Base-by-base conservation (phyloP, 2,888 invertebrate species). In the Mayetiola destructor region DNA sequence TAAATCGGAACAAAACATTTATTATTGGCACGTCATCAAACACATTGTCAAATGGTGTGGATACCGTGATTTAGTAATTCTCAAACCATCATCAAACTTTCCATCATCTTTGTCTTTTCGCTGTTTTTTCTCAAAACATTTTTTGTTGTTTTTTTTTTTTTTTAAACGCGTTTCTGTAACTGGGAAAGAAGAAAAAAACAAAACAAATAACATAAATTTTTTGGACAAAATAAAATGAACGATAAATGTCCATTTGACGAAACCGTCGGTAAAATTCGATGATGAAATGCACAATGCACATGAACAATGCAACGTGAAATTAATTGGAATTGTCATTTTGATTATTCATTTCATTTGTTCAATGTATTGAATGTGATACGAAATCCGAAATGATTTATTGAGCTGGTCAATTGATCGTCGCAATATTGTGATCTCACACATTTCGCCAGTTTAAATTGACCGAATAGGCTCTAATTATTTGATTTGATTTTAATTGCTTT, bases 41-140 rank as follows among this genome's bases (percentile, higher is more conserved):
- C n/a, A n/a, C n/a, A n/a, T n/a, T n/a, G n/a, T n/a, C n/a, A n/a
- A n/a, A n/a, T n/a, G n/a, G n/a, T n/a, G n/a, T n/a, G n/a, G 48
- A 48, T 27, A 48, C 48, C 48, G 48, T 48, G 48, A n/a, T 27
- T 14, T 48, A n/a, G 27, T 48, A 48, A 48, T 48, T 48, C 27
- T 48, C 48, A 27, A 9, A 23, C 3, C 4, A 23, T 42, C 16
- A 20, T 40, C 16, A 12, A 42, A 23, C 21, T 42, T 42, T 42
- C 23, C 20, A 16, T 39, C 23, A 42, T 42, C 21, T 23, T 21
- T 42, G 23, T 48, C 48, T 27, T 48, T n/a, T 48, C 9, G 12
- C 16, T 48, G 2, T 23, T 42, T 23, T 42, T 42, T 12, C 2
- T 42, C 32, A 9, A 12, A 2, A 23, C 2, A 37, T 37, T 37